phyloP scores from a whole-genome alignment of 2,888 invertebrate species.

The Meandrusa payeni region DNA sequence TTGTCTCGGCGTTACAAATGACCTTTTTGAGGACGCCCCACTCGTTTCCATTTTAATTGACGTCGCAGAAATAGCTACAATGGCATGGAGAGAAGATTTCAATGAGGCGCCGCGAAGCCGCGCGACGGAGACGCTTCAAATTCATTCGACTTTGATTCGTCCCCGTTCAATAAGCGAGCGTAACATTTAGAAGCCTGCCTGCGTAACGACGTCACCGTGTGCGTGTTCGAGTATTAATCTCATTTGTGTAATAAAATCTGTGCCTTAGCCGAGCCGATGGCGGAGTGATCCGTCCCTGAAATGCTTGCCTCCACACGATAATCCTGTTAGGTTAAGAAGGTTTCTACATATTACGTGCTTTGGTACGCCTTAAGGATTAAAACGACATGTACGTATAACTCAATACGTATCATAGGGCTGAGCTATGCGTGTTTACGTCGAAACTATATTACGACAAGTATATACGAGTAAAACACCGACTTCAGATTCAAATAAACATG shows the following conservation, averaged over 20 bases:
- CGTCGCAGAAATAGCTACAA: conserved; percentile 36
- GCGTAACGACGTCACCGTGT: conserved; percentile 37
- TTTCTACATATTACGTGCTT: conserved; percentile 87
- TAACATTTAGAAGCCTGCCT: conserved; percentile 36
- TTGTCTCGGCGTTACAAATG: conserved; percentile 68
- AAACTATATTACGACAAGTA: conserved; percentile 25
- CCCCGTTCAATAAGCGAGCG: conserved; percentile 29
- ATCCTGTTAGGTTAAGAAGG: conserved; percentile 88
- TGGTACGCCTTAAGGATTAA: conserved; percentile 85
- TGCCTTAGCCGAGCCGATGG: conserved; percentile 69
- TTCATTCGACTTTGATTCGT: conserved; percentile 36
- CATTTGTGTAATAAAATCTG: conserved; percentile 81
- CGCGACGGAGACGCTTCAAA: conserved; percentile 28
- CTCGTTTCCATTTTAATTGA: conserved; percentile 63
- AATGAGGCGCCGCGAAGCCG: conserved; percentile 30
- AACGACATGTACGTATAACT: conserved; percentile 71
- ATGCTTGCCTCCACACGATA: conserved; percentile 83
- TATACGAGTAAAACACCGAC: too few relatives aligned
- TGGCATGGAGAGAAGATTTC: conserved; percentile 29
- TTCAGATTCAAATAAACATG: too few relatives aligned
- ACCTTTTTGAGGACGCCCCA: conserved; percentile 58
- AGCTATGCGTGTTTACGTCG: conserved; percentile 24
- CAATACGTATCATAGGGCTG: conserved; percentile 51
- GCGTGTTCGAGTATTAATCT: conserved; percentile 71
- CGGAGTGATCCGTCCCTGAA: conserved; percentile 80